Conservation (phyloP, 2,113 vertebrate species). For the Bubo blakistoni region DNA sequence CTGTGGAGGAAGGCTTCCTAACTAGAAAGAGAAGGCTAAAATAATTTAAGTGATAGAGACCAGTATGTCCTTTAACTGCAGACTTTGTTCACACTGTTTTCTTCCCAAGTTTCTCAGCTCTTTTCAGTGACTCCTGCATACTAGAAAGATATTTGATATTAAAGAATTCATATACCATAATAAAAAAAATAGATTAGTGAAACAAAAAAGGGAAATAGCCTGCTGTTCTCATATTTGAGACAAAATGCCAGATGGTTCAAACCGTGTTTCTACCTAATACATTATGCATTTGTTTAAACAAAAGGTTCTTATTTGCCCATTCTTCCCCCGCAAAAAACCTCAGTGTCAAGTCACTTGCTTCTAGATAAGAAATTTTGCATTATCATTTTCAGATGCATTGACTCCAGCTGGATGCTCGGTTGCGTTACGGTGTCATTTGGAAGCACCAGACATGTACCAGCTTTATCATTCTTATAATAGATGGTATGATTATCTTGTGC, state of each 20-base stretch:
- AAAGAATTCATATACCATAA: not conserved
- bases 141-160: not conserved
- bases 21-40: not conserved
- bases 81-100: not conserved
- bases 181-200: not conserved
- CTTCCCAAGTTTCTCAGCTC: not conserved
- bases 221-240: not conserved
- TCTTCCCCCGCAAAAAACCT: not conserved
- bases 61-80: not conserved
- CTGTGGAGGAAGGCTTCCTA: not conserved
- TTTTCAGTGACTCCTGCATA: not conserved
- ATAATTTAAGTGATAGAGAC: not conserved
- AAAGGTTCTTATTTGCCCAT: not conserved
- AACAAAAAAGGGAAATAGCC: not conserved
- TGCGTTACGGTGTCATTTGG: not conserved
- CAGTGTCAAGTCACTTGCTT: not conserved
- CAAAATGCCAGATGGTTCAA: not conserved
- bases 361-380: not conserved
- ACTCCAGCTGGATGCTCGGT: not conserved
- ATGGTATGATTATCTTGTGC: not conserved
- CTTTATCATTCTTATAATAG: not conserved
- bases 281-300: not conserved
- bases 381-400: not conserved
- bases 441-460: not conserved
- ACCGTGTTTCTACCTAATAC: not conserved